Conservation (phyloP, 2,888 invertebrate genomes). For the Cerastis leucographa region DNA sequence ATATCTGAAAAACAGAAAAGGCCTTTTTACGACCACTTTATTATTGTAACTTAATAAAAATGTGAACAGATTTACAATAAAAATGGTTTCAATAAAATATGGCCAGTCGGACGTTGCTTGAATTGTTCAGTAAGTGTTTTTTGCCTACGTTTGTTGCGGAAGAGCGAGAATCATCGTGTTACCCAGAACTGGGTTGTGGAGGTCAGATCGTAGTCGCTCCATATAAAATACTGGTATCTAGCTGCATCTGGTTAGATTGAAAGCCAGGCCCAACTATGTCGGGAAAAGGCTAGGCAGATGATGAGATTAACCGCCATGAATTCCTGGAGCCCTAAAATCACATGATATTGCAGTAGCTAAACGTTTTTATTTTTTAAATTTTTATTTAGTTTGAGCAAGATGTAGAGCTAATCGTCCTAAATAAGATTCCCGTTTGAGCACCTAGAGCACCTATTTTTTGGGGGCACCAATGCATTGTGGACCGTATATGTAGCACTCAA, state of each 20-base stretch:
- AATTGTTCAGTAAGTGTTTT: constrained; percentile 39
- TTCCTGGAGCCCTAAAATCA: background rate
- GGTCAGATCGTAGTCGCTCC: background rate
- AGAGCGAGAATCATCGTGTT: background rate
- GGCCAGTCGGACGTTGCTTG: constrained; percentile 3
- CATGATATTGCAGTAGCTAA: background rate
- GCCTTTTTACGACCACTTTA: background rate
- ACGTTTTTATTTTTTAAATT: no score
- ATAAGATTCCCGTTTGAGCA: no score
- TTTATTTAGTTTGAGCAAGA: background rate
- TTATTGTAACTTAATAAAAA: background rate
- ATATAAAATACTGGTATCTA: background rate
- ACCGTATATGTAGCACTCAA: no score
- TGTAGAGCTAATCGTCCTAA: background rate
- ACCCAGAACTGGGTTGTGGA: background rate
- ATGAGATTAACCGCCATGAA: background rate
- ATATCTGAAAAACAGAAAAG: constrained; percentile 4
- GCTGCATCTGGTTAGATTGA: background rate
- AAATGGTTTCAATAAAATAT: constrained; percentile 41
- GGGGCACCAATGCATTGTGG: no score
- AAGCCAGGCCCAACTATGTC: background rate
- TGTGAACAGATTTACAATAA: constrained; percentile 11
- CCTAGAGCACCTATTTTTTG: no score
- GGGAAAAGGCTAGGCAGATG: background rate
- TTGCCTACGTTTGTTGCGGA: background rate